phyloP scores from a whole-genome alignment of 92 coral and sea anemone genomes.

The Heliopora coerulea region DNA sequence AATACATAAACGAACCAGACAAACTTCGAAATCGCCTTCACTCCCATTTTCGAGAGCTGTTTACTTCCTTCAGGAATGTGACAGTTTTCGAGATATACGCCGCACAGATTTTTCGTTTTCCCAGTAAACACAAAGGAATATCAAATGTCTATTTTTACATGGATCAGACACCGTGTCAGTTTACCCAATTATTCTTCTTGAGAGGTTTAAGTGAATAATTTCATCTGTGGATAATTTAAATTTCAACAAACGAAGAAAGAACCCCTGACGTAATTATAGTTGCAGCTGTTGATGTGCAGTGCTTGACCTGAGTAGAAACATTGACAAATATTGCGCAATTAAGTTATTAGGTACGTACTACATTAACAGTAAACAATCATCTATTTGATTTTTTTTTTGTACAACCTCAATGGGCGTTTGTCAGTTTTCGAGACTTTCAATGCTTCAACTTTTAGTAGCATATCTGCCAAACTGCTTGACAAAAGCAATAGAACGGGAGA shows the following conservation, averaged over 20 bases:
- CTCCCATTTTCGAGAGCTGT: not conserved
- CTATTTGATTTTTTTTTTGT: too few species aligned
- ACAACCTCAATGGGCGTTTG: too few species aligned
- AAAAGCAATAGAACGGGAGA: too few species aligned
- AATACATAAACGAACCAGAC: not conserved
- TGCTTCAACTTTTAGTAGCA: too few species aligned
- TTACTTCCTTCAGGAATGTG: not conserved
- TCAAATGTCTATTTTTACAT: constrained; percentile 24
- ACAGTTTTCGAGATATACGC: not conserved
- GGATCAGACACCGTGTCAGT: not conserved
- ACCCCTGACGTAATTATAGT: not conserved
- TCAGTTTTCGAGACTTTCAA: too few species aligned
- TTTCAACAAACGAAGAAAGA: too few species aligned
- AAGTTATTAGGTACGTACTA: too few species aligned
- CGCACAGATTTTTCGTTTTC: constrained; percentile 1
- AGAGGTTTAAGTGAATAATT: not conserved
- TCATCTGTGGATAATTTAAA: too few species aligned
- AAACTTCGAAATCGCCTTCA: not conserved
- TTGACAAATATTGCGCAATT: too few species aligned
- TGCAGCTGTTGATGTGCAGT: not conserved
- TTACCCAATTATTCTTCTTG: constrained; percentile 11
- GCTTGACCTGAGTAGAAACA: too few species aligned
- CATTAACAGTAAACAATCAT: too few species aligned
- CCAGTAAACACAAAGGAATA: not conserved
- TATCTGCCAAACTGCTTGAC: too few species aligned